Base-by-base conservation (phyloP, 2,888 invertebrate genomes). In the Globia sparganii region DNA sequence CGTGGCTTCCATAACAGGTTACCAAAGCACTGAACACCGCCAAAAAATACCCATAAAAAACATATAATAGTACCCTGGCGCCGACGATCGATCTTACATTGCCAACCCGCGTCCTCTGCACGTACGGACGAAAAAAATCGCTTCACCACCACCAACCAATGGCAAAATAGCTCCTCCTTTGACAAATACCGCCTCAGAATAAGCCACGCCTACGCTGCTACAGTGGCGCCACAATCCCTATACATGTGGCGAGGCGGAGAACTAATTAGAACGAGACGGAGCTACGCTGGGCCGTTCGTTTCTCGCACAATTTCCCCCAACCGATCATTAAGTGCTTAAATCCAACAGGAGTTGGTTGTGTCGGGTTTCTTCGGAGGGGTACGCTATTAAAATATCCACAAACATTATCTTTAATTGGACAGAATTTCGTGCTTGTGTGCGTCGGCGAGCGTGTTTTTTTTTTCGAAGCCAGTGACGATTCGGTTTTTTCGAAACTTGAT, bases 291-390 rank as follows among this genome's bases (percentile, higher is more conserved):
- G 95, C 94, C 89, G 96, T 94, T 93, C 96, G 96, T 95, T 95
- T 95, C 96, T 94, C 96, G 96, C 95, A 96, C 96, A 96, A 96
- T 96, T 96, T 96, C 95, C 94, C 93, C 95, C 96, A 96, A 96
- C 96, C 95, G 94, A 94, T 96, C 96, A 96, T 96, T 96, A 96
- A 96, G 96, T 96, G 96, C 96, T 96, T 96, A 96, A 96, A 94
- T 95, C 95, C 96, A 94, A 95, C 96, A 94, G 94, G 96, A 95
- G 96, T 95, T 96, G 96, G 96, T 96, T 96, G 96, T 96, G 96
- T 96, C 96, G 96, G 94, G 91, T 96, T 96, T 95, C 96, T 90
- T 92, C 95, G 95, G 96, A 95, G 96, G 96, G 96, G 96, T 93
- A 94, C 95, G 94, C 95, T 96, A 96, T 96, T 96, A 96, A 96